Conservation (phyloP, 2,888 invertebrate species). For the Stenichneumon culpator region DNA sequence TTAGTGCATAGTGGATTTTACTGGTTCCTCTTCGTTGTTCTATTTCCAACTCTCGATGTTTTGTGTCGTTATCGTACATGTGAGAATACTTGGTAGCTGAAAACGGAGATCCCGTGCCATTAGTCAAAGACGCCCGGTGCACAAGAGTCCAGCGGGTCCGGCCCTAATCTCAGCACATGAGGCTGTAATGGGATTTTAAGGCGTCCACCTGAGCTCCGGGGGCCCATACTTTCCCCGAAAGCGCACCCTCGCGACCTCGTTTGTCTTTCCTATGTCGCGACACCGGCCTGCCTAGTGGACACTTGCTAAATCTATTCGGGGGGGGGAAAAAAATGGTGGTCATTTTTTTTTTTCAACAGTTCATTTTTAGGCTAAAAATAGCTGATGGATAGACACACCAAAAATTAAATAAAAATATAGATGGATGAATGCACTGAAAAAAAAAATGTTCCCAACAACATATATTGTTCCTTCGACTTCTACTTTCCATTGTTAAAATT, state of each 20-base stretch:
- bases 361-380: too few relatives aligned
- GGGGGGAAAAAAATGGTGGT: not conserved
- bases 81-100: conserved; percentile 2
- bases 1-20: conserved; percentile 34
- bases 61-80: not conserved
- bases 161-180: conserved; percentile 84
- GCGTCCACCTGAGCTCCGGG: conserved; percentile 82
- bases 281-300: conserved; percentile 22
- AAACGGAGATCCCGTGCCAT: conserved; percentile 73
- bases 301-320: conserved; percentile 4
- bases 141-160: conserved; percentile 76
- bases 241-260: conserved; percentile 75
- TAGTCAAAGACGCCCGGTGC: conserved; percentile 82
- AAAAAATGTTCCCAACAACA: too few relatives aligned
- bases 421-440: too few relatives aligned
- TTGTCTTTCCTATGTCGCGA: conserved; percentile 77
- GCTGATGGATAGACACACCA: too few relatives aligned
- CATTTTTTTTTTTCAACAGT: too few relatives aligned
- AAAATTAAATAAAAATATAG: too few relatives aligned
- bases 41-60: conserved; percentile 33
- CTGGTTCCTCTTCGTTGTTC: conserved; percentile 12
- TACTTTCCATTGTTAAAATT: too few relatives aligned
- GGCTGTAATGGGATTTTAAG: conserved; percentile 85
- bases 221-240: conserved; percentile 62
- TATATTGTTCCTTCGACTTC: too few relatives aligned